Evolutionary conservation across 2,888 invertebrate genomes (phyloP).

Genomic region (Ectemnius lituratus): DNA sequence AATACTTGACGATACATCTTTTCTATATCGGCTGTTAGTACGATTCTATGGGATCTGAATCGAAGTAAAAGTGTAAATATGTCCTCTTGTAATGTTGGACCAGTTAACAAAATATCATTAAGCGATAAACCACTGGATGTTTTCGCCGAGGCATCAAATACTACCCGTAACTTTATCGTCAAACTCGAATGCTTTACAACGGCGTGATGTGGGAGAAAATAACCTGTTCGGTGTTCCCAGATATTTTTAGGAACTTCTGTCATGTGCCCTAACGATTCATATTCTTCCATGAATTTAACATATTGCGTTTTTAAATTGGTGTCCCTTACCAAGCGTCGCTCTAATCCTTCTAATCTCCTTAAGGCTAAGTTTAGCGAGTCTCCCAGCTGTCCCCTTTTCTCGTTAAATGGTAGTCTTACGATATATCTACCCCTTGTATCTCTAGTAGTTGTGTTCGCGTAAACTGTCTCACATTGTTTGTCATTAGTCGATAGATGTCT

Average conservation of each 20-base stretch:
- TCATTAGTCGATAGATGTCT: no score
- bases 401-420: conserved; percentile 24
- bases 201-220: conserved; percentile 22
- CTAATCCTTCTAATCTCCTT: conserved; percentile 7
- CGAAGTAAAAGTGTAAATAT: no score
- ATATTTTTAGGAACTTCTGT: background rate
- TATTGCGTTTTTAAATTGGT: background rate
- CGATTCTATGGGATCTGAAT: no score
- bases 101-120: no score
- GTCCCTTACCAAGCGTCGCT: conserved; percentile 1
- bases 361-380: background rate
- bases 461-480: no score
- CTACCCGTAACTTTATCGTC: conserved; percentile 8
- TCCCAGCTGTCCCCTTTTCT: background rate
- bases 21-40: background rate
- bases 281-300: background rate
- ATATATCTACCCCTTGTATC: conserved; percentile 11
- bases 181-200: conserved; percentile 6
- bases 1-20: conserved; percentile 9
- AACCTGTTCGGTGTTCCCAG: background rate
- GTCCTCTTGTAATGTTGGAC: no score
- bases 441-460: conserved; percentile 8
- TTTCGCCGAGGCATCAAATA: no score
- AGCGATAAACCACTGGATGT: no score
- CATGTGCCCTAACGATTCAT: conserved; percentile 19